Evolutionary conservation across 2,888 invertebrate genomes (phyloP).

Genomic region (Brachylomia viminalis): DNA sequence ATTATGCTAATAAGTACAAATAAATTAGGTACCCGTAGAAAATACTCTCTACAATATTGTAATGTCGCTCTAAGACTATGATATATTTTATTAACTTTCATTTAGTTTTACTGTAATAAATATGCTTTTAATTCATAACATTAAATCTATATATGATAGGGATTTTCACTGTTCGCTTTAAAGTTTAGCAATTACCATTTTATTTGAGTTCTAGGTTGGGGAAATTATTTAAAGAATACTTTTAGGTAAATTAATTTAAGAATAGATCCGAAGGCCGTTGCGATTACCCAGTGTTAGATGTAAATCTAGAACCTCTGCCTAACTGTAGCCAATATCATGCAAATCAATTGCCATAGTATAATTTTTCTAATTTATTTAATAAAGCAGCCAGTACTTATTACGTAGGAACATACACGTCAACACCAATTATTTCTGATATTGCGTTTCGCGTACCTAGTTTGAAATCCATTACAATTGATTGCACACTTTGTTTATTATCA

Average conservation of each 20-base stretch:
- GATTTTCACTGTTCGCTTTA: background rate
- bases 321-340: background rate
- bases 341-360: background rate
- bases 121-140: background rate
- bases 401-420: background rate
- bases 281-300: background rate
- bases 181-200: background rate
- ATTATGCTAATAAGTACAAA: background rate
- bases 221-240: background rate
- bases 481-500: slow-evolving; percentile 35
- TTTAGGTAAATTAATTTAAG: background rate
- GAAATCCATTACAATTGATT: slow-evolving; percentile 35
- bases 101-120: slow-evolving; percentile 15
- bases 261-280: background rate
- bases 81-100: slow-evolving; percentile 17
- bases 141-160: background rate
- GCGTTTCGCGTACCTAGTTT: background rate
- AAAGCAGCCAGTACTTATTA: background rate
- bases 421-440: slow-evolving; percentile 15
- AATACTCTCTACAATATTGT: background rate
- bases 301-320: background rate
- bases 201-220: background rate
- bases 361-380: slow-evolving; percentile 6
- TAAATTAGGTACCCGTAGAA: background rate
- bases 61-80: background rate